phyloP scores from a whole-genome alignment of 2,888 invertebrate genomes.

The Agrochola litura region DNA sequence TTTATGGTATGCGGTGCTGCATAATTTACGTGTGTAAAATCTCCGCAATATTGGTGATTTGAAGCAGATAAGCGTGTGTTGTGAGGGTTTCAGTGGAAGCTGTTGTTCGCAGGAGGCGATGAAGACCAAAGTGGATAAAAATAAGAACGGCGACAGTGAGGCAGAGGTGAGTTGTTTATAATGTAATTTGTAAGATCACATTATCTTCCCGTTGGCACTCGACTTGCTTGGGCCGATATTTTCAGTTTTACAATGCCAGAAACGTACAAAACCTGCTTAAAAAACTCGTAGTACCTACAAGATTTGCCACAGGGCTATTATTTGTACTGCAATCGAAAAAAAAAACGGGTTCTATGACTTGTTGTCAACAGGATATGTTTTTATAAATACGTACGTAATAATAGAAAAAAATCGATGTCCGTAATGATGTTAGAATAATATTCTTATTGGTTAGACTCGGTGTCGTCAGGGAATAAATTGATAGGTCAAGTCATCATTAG shows the following conservation, averaged over 20 bases:
- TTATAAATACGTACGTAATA: slow-evolving; percentile 16
- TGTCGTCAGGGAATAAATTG: slow-evolving; percentile 25
- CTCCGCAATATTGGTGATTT: slow-evolving; percentile 77
- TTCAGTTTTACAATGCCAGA: slow-evolving; percentile 43
- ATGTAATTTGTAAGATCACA: slow-evolving; percentile 66
- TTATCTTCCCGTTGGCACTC: slow-evolving; percentile 66
- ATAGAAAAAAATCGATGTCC: slow-evolving; percentile 6
- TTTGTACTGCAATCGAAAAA: slow-evolving; percentile 5
- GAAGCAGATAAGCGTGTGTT: slow-evolving; percentile 76
- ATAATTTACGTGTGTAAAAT: slow-evolving; percentile 84
- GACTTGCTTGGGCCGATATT: slow-evolving; percentile 63
- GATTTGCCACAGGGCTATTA: background rate
- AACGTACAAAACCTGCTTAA: slow-evolving; percentile 47
- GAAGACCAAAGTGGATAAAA: slow-evolving; percentile 91
- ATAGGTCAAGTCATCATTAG: slow-evolving; percentile 27
- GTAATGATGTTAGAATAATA: slow-evolving; percentile 17
- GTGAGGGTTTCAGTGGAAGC: slow-evolving; percentile 83
- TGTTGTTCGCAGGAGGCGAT: slow-evolving; percentile 89
- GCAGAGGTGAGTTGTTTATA: slow-evolving; percentile 88
- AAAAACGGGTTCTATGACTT: slow-evolving; percentile 19
- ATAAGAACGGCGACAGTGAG: slow-evolving; percentile 89
- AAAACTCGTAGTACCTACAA: slow-evolving; percentile 13
- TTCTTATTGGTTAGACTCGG: slow-evolving; percentile 38
- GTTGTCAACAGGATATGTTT: slow-evolving; percentile 57
- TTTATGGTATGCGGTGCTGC: slow-evolving; percentile 84